A percentile compares a stretch with the other conserved stretches of the same genome.
These are phyloP conservation scores for Ophion ellenae DNA, from an alignment of 2,888 invertebrate species.

Conservation along the genomic window DNA sequence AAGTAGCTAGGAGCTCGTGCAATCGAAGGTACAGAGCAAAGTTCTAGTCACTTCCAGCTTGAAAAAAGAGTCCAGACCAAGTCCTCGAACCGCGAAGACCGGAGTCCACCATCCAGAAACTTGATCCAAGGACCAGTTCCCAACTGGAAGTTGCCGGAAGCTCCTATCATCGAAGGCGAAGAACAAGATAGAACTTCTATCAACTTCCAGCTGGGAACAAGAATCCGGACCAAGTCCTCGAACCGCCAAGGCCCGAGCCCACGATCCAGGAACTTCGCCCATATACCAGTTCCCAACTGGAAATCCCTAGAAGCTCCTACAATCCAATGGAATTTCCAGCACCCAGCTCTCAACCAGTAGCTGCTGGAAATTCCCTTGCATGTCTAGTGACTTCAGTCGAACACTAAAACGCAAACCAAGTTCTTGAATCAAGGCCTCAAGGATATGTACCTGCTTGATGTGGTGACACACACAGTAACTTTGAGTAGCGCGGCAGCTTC, in stretches of 20 bases:
- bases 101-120: background rate
- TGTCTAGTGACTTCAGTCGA: background rate
- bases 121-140: background rate
- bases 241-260: too few relatives aligned
- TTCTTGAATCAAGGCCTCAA: background rate
- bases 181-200: too few relatives aligned
- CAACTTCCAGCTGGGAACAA: too few relatives aligned
- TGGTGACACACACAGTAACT: background rate
- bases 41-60: background rate
- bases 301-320: background rate
- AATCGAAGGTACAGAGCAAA: background rate
- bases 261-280: background rate
- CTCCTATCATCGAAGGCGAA: too few relatives aligned
- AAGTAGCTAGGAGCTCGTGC: too few relatives aligned
- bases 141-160: too few relatives aligned
- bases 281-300: background rate
- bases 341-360: background rate
- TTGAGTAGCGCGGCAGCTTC: conserved; percentile 2
- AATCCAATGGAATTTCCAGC: background rate
- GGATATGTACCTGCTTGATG: background rate
- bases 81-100: background rate
- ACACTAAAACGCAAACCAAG: background rate
- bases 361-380: background rate
- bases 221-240: too few relatives aligned
- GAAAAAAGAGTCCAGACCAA: background rate